Evolutionary conservation across 2,888 invertebrate genomes (phyloP), one percentile per base, ranked within the genome.

Genomic region (Mimas tiliae): DNA sequence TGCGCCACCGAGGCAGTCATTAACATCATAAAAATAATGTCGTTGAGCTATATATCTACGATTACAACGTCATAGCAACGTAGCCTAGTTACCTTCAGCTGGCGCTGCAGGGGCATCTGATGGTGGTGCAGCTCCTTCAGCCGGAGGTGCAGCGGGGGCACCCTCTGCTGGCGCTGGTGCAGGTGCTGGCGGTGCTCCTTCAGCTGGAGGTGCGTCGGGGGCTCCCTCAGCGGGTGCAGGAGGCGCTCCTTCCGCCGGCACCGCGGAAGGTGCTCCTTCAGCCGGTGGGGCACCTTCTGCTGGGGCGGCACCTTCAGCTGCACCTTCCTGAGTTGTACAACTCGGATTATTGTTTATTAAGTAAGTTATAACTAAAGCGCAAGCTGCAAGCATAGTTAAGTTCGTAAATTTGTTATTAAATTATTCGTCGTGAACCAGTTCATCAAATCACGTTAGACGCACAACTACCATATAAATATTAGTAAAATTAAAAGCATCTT

Each of bases 261-360:
- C 72, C 0, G 69, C 73, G 1, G 72, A 58, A 82, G 79, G 6
- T 77, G 83, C 65, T 76, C 69, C 73, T 27, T 70, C 84, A 62
- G 84, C 88, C 0, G 85, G 55, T 0, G 85, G 42, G 77, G 82
- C 65, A 76, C 68, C 73, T 27, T 70, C 84, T 63, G 84, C 88
- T 0, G 85, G 55, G 0, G 85, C 38, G 19, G 27, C 52, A 3
- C 52, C 52, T 33, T 52, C 52, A 0, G 27, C 51, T 21, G 64
- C 63, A 8, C 63, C 63, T 38, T 63, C 63, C 50, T 51, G 51
- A 12, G 16, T 16, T 21, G 9, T 58, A 19, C 4, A 50, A 19
- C 19, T 11, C 11, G 9, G 16, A 16, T 9, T 42, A 42, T 19
- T 12, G n/a, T 53, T 42, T 21, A 12, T 6, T 0, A 12, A 42